Percentiles rank a stretch among this genome's conserved stretches.
Conservation (phyloP, 2,888 invertebrate genomes). For the Isotomurus palustris region DNA sequence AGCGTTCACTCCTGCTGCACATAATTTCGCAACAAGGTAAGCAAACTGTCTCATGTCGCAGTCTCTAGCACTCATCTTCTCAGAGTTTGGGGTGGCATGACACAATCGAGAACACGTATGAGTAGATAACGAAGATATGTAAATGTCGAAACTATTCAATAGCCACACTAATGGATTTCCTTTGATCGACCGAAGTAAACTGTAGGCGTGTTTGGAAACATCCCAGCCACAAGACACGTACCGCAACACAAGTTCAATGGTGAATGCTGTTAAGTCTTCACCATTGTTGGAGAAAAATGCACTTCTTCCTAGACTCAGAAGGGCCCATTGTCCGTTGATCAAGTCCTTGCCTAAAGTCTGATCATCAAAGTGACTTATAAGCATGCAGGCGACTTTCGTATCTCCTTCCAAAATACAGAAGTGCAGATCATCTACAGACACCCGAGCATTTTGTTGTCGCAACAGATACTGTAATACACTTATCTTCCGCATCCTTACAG, state of each 20-base stretch:
- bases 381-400: not conserved
- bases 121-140: no score
- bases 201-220: no score
- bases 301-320: not conserved
- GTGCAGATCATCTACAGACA: not conserved
- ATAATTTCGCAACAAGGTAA: no score
- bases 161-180: no score
- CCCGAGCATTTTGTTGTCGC: not conserved
- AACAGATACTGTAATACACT: not conserved
- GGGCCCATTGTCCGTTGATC: not conserved
- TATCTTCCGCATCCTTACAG: constrained; percentile 1
- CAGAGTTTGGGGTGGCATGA: no score
- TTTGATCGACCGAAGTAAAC: no score
- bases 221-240: not conserved
- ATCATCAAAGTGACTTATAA: not conserved
- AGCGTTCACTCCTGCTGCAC: no score
- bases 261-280: not conserved
- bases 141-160: no score
- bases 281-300: not conserved
- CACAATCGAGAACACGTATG: no score
- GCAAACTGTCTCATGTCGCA: no score
- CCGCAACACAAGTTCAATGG: not conserved
- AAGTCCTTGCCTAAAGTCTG: not conserved
- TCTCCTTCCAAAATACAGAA: constrained; percentile 5
- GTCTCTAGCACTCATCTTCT: no score